Evolutionary conservation across 2,113 vertebrate genomes (phyloP).

Genomic region (Taurulus bubalis): DNA sequence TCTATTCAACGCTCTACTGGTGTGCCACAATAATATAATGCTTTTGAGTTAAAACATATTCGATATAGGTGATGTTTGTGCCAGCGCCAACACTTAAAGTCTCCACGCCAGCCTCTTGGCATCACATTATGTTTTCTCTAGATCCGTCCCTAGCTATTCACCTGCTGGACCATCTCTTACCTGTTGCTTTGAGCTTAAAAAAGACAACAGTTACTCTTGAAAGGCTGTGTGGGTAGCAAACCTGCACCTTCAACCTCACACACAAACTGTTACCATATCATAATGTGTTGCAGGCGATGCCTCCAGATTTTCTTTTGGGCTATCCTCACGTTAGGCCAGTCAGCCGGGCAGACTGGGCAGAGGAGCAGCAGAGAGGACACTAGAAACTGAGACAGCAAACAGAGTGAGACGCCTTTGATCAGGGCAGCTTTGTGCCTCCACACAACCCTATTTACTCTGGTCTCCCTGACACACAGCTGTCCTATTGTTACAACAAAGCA

Average conservation of each 20-base stretch:
- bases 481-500: conserved; percentile 54
- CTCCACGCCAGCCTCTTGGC: too few species aligned
- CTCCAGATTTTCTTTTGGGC: conserved; percentile 43
- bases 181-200: conserved; percentile 42
- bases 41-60: not conserved
- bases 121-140: not conserved
- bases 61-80: too few species aligned
- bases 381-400: conserved; percentile 60
- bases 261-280: conserved; percentile 31
- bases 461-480: conserved; percentile 65
- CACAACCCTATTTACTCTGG: conserved; percentile 70
- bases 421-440: conserved; percentile 65
- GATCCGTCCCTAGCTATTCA: not conserved
- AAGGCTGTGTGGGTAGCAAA: not conserved
- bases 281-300: conserved; percentile 33
- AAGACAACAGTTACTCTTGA: conserved; percentile 25
- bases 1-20: not conserved
- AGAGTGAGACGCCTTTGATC: conserved; percentile 71
- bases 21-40: not conserved
- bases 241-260: conserved; percentile 21
- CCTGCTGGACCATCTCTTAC: conserved; percentile 36
- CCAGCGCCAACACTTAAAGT: not conserved
- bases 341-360: conserved; percentile 36
- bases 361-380: conserved; percentile 44
- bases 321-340: conserved; percentile 32